Conservation (phyloP, 2,113 vertebrate species). For the Lepus europaeus region DNA sequence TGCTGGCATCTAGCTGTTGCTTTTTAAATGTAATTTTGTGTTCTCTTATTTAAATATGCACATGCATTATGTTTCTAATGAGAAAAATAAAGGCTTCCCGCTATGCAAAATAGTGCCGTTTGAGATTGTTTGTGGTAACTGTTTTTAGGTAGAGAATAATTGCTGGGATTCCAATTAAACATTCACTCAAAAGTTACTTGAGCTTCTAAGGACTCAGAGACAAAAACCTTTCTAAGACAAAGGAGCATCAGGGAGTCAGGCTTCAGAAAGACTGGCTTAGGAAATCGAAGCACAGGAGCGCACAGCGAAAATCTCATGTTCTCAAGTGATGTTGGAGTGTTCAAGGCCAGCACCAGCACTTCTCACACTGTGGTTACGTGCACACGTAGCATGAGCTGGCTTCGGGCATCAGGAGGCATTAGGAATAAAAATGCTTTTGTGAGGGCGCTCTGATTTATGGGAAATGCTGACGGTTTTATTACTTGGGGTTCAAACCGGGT, state of each 20-base stretch:
- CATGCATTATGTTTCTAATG: not conserved
- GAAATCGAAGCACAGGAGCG: not conserved
- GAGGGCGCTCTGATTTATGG: not conserved
- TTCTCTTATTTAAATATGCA: not conserved
- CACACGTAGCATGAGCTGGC: not conserved
- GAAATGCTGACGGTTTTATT: not conserved
- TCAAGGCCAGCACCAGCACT: not conserved
- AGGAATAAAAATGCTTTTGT: not conserved
- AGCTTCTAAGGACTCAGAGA: not conserved
- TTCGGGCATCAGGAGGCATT: not conserved
- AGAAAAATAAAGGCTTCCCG: constrained; percentile 4
- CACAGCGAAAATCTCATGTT: not conserved
- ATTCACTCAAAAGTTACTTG: not conserved
- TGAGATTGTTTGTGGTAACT: constrained; percentile 17
- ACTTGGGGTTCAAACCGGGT: not conserved
- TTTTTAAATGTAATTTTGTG: not conserved
- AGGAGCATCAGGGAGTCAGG: not conserved
- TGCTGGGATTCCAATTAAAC: not conserved
- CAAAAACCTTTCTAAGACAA: not conserved
- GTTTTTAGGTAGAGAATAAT: not conserved
- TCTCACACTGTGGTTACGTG: not conserved
- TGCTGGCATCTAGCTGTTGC: not conserved
- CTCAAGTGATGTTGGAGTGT: not conserved
- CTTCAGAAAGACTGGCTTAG: not conserved
- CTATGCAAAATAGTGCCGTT: not conserved